Conservation (phyloP, 2,888 invertebrate species). For the Cataglyphis livida region DNA sequence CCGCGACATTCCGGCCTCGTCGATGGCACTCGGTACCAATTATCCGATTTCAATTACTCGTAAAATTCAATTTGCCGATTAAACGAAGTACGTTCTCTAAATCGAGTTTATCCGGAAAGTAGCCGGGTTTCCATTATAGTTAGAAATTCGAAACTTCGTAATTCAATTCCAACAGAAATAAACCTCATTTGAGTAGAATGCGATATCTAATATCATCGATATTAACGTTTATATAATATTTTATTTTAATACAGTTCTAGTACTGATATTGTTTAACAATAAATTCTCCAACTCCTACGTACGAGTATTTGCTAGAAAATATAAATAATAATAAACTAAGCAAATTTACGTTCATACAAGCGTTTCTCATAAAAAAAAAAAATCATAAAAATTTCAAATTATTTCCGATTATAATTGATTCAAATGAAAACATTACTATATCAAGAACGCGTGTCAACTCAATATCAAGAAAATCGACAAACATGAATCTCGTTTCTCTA, state of each 20-base stretch:
- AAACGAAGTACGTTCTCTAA: conserved; percentile 52
- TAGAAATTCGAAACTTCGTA: conserved; percentile 53
- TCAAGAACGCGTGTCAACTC: background rate
- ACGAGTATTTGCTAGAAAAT: background rate
- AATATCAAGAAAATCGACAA: background rate
- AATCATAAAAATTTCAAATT: background rate
- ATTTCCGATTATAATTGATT: background rate
- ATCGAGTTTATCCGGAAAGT: conserved; percentile 52
- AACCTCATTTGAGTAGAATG: conserved; percentile 43
- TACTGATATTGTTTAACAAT: background rate
- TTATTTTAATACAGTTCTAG: background rate
- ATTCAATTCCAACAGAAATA: conserved; percentile 41
- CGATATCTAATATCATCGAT: conserved; percentile 34
- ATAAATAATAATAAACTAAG: background rate
- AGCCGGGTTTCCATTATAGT: conserved; percentile 49
- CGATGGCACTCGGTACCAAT: conserved; percentile 50
- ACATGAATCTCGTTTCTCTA: background rate
- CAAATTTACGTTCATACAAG: background rate
- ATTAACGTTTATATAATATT: background rate
- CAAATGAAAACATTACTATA: background rate
- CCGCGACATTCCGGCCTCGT: conserved; percentile 45
- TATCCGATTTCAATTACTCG: conserved; percentile 55
- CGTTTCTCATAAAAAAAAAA: background rate
- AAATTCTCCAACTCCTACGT: background rate
- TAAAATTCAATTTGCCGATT: conserved; percentile 51